Base-by-base conservation (phyloP, 64 coral and sea anemone genomes). In the Trachythela sp. region DNA sequence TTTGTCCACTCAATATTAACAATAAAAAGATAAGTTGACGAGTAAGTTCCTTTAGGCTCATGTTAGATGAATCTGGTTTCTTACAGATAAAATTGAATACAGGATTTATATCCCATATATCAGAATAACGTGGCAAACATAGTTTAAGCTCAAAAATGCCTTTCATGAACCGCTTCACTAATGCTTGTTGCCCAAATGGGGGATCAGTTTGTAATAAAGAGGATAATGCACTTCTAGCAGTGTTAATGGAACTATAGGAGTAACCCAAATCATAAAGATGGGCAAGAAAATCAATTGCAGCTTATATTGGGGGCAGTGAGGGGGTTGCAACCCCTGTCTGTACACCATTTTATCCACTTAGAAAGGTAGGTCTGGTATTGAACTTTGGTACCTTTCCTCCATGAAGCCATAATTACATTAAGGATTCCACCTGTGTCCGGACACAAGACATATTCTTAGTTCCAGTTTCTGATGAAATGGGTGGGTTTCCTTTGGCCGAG, bases 221-320 rank as follows among this genome's bases (percentile, higher is more conserved):
- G 59, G 86, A 92, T 76, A 92, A 84, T 48, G 92, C 87, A 86
- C 75, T 85, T 56, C 58, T 85, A 77, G 92, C 87, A 51, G 87
- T 86, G 52, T 89, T 89, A 77, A 89, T 39, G 29, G 91, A 83
- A 77, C 92, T 93, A 45, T 93, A 89, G 41, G 71, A 40, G 48
- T 89, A 48, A 50, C 87, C 92, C 41, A 27, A 70, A 54, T 89
- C n/a, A 72, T 41, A 89, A 18, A 89, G 48, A 18, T 51, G 58
- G 24, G 41, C 60, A 20, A 86, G 83, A 60, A 93, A 89, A 26
- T 93, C 70, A 32, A 93, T 70, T 48, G 52, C 83, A 1, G 40
- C 38, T 50, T 48, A 41, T 71, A 86, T 83, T 70, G 92, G 54
- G n/a, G 45, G 92, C 38, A 86, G 40, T 72, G 75, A 59, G 24